A percentile compares a stretch with the other conserved stretches of the same genome.
Conservation (phyloP, 1,140 invertebrate species). For the Pissodes strobi region DNA sequence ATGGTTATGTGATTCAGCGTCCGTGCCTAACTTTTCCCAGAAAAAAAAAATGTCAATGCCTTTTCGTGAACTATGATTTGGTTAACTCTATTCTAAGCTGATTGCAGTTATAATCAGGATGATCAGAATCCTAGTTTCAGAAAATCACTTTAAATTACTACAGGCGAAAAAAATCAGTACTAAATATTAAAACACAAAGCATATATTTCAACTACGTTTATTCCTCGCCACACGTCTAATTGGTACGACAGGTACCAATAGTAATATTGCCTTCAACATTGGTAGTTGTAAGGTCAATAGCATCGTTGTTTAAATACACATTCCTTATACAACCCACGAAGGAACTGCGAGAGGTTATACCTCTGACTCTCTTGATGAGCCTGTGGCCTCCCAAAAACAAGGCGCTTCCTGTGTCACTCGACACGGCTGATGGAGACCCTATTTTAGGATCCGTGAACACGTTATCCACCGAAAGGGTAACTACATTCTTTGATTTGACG, state of each 20-base stretch:
- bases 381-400: slow-evolving; percentile 90
- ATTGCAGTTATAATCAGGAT: too few species aligned
- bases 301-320: slow-evolving; percentile 66
- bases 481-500: slow-evolving; percentile 81
- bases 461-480: slow-evolving; percentile 80
- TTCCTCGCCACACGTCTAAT: too few species aligned
- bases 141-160: too few species aligned
- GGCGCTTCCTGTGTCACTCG: slow-evolving; percentile 80
- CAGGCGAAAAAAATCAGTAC: too few species aligned
- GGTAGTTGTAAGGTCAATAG: slow-evolving; percentile 62
- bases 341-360: slow-evolving; percentile 64
- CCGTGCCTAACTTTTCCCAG: too few species aligned
- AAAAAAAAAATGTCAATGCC: too few species aligned
- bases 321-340: slow-evolving; percentile 85
- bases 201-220: too few species aligned
- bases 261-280: slow-evolving; percentile 70
- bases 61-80: too few species aligned
- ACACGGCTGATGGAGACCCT: slow-evolving; percentile 65
- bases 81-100: too few species aligned
- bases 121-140: too few species aligned
- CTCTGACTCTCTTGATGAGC: slow-evolving; percentile 60
- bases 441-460: slow-evolving; percentile 67
- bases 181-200: too few species aligned
- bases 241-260: slow-evolving; percentile 72
- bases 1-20: too few species aligned